phyloP scores from a whole-genome alignment of 2,888 invertebrate genomes.

The Hipparchia semele region DNA sequence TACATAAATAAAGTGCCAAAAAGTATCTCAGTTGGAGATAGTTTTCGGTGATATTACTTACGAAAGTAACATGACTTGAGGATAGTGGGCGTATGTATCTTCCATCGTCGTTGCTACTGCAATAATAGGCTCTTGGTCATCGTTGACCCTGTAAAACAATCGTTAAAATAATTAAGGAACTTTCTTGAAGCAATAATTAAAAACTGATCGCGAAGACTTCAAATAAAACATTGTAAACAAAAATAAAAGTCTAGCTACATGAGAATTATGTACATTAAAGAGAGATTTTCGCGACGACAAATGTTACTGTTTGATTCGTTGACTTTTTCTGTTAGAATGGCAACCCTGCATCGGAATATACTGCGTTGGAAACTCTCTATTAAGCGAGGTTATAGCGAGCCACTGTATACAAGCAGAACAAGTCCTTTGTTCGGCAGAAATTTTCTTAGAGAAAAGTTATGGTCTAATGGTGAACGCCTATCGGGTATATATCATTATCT shows the following conservation, averaged over 20 bases:
- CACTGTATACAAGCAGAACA: too few relatives aligned
- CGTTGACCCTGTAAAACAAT: slow-evolving; percentile 57
- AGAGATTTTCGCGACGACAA: too few relatives aligned
- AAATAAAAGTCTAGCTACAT: not conserved
- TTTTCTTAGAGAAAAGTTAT: too few relatives aligned
- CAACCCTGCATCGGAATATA: too few relatives aligned
- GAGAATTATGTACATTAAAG: not conserved
- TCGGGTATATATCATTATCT: too few relatives aligned
- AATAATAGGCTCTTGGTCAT: slow-evolving; percentile 75
- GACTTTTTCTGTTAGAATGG: too few relatives aligned
- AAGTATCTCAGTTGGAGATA: not conserved
- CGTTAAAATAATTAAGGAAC: not conserved
- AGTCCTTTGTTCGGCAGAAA: too few relatives aligned
- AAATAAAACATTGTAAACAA: not conserved
- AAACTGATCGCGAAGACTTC: too few relatives aligned
- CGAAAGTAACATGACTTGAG: slow-evolving; percentile 75
- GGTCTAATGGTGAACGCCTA: too few relatives aligned
- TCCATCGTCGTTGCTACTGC: slow-evolving; percentile 72
- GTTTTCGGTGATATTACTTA: slow-evolving; percentile 55
- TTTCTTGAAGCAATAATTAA: not conserved
- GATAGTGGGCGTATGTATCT: slow-evolving; percentile 66
- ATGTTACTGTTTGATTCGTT: too few relatives aligned
- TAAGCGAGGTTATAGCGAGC: too few relatives aligned
- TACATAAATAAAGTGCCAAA: not conserved
- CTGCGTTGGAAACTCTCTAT: too few relatives aligned